Base-by-base conservation (phyloP, 1,140 invertebrate genomes). In the Vanessa tameamea region DNA sequence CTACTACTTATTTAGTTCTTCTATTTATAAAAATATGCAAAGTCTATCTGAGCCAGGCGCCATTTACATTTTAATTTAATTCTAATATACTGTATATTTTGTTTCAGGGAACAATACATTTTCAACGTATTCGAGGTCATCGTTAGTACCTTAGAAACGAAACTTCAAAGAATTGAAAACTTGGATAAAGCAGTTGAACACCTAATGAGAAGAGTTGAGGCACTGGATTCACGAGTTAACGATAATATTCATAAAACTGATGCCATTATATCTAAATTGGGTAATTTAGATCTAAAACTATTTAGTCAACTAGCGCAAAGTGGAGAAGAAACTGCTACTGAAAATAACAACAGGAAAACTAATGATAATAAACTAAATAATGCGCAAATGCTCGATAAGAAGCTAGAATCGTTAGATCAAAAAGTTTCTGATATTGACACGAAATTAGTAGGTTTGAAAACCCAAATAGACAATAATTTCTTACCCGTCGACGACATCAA, bases 101-200 rank as follows among this genome's bases (percentile, higher is more conserved):
- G 85, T 96, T 96, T 61, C 95, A 98, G 97, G 89, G 97, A 98
- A 87, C 96, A 97, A 87, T 97, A 97, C 87, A 94, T 98, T 51
- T 97, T 97, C 89, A 96, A 97, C 82, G 96, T 98, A 47, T 97
- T 98, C 91, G 97, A 98, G 89, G 96, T 97, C 12, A 96, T 97
- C 76, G 96, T 98, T 23, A 97, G 96, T 70, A 97, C 97, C 14
- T 92, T 98, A 77, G 97, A 98, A 87, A 96, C 96, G 13, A 97
- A 97, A 93, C 92, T 98, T 5, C 96, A 97, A 83, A 94, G 97
- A 72, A 97, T 97, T 79, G 97, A 97, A 85, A 97, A 97, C 86
- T 87, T 98, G 59, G 97, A 97, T 84, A 96, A 96, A 87, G 97
- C 96, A 0, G 96, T 97, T 0, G 96, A 97, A 84, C 96, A 97